phyloP scores from a whole-genome alignment of 2,797 vertebrate species.

The Platalea minor region DNA sequence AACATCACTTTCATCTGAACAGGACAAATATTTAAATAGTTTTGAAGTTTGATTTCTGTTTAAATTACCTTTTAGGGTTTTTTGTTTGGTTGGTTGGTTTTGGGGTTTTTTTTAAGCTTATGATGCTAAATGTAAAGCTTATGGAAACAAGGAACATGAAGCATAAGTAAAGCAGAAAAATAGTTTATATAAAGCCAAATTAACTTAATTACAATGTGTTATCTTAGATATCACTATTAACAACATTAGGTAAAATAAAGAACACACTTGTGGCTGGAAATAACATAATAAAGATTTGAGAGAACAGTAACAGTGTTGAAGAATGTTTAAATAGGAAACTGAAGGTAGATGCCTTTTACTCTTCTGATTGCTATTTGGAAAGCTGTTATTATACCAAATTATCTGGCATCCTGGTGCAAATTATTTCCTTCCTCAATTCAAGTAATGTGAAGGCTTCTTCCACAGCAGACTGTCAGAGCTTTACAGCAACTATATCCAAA shows the following conservation, averaged over 20 bases:
- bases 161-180: not conserved
- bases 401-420: constrained; percentile 55
- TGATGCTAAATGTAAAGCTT: not conserved
- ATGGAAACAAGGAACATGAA: not conserved
- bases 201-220: not conserved
- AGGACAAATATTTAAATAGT: not conserved
- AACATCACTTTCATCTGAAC: not conserved
- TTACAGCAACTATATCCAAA: constrained; percentile 21
- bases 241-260: not conserved
- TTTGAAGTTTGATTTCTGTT: not conserved
- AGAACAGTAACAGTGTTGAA: not conserved
- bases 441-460: constrained; percentile 3
- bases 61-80: not conserved
- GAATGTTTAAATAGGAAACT: constrained; percentile 1
- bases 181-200: not conserved
- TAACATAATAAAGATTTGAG: not conserved
- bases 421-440: constrained; percentile 71
- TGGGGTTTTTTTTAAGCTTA: not conserved
- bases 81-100: too few species aligned
- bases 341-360: not conserved
- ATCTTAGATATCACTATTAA: not conserved
- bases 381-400: constrained; percentile 54
- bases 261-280: not conserved
- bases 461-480: not conserved
- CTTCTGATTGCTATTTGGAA: constrained; percentile 30